Conservation (phyloP, 2,113 vertebrate species). For the Sphaerodactylus townsendi region DNA sequence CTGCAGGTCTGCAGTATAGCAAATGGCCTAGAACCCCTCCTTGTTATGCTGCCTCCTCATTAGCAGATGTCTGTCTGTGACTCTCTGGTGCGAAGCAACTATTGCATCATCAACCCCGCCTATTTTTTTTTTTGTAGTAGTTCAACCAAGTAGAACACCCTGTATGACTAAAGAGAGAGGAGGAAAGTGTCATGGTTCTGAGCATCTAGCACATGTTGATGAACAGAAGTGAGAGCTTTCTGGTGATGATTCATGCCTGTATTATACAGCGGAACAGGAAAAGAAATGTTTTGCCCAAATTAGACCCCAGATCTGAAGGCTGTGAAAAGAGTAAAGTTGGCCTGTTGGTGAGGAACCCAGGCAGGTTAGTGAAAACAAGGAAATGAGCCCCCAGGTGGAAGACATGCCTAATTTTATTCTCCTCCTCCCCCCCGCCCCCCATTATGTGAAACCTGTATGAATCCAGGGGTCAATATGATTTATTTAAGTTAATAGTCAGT, state of each 20-base stretch:
- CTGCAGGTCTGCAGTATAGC: neutral
- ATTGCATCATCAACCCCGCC: constrained; percentile 39
- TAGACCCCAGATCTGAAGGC: constrained; percentile 43
- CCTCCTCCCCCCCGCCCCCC: neutral
- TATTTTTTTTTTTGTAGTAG: constrained; percentile 60
- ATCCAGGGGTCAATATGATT: neutral
- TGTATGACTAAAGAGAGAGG: constrained; percentile 60
- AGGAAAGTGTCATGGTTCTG: constrained; percentile 52
- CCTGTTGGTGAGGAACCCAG: constrained; percentile 14
- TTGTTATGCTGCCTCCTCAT: constrained; percentile 20
- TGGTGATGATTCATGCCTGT: constrained; percentile 58
- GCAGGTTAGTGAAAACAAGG: constrained; percentile 25
- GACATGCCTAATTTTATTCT: constrained; percentile 30
- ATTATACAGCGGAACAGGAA: constrained; percentile 54
- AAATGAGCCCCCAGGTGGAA: constrained; percentile 2
- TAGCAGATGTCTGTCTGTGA: constrained; percentile 40
- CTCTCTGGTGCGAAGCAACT: constrained; percentile 42
- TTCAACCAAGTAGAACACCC: constrained; percentile 63
- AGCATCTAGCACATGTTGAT: constrained; percentile 41
- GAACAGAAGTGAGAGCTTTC: constrained; percentile 59
- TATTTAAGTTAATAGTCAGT: neutral
- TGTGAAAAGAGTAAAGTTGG: constrained; percentile 45
- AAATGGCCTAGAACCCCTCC: constrained; percentile 1
- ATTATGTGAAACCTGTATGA: neutral
- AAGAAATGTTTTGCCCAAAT: constrained; percentile 59